Evolutionary conservation across 2,888 invertebrate species (phyloP), one percentile per base, ranked within the genome.

Genomic region (Mythimna vitellina): DNA sequence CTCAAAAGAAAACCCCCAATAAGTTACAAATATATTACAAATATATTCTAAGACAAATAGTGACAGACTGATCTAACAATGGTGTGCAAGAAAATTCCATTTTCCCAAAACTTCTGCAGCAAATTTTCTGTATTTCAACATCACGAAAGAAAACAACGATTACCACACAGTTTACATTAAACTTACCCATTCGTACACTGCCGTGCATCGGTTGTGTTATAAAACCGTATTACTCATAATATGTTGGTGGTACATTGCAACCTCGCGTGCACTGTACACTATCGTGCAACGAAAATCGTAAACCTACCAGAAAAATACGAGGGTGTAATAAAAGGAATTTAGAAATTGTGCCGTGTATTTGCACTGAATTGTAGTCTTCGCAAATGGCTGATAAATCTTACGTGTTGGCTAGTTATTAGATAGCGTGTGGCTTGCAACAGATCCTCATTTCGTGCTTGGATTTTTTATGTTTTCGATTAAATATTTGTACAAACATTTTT

Each of bases 211-310:
- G 56, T 38, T 56, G 71, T 76, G 69, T 71, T 73, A 62, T 73
- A 77, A 71, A 84, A 80, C 65, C 60, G 58, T 70, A 78, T 73
- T 70, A 81, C 81, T 76, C 73, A 65, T 78, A 84, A 65, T 78
- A 84, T 74, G 69, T 74, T 80, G 62, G 72, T 32, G 20, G 72
- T 83, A 80, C 76, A 80, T 81, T 81, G 74, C 78, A 65, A 62
- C 65, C 72, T 86, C 76, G 85, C 87, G 81, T 86, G 87, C 78
- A 63, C 8, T 22, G 53, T 72, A 68, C 60, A 65, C 61, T 69
- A 58, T 46, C 77, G 77, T 78, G 77, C 65, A 60, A 58, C 64
- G 29, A 73, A 77, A 70, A 81, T 70, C 73, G 78, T 80, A 85
- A 80, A 86, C 70, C 73, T 64, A 22, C 64, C 51, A 67, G 65